Conservation (phyloP, 2,113 vertebrate species). For the Pangasianodon gigas region DNA sequence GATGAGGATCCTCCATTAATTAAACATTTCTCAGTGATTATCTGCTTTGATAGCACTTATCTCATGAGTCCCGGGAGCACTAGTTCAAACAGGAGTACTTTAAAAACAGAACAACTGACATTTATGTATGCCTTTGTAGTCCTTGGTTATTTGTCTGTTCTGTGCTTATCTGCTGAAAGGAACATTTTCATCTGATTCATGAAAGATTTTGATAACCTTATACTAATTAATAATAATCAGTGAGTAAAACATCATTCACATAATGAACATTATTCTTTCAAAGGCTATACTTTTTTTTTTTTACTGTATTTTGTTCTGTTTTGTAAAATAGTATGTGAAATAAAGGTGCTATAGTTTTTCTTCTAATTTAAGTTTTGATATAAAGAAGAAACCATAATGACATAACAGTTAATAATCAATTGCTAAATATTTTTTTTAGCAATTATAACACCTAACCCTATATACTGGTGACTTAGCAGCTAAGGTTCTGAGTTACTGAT, state of each 20-base stretch:
- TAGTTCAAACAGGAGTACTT: neutral
- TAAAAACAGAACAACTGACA: neutral
- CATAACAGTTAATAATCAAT: neutral
- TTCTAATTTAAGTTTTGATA: neutral
- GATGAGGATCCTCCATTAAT: constrained; percentile 43
- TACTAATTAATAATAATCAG: neutral
- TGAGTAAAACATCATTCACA: neutral
- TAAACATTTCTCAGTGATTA: constrained; percentile 46
- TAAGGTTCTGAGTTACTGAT: neutral
- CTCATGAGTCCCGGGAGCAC: constrained; percentile 24
- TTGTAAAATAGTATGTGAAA: too few relatives aligned
- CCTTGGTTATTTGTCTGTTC: neutral
- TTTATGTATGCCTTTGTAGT: neutral
- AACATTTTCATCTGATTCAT: neutral
- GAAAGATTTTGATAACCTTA: neutral
- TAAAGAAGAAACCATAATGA: too few relatives aligned
- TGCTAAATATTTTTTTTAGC: neutral
- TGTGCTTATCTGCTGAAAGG: neutral
- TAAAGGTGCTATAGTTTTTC: neutral
- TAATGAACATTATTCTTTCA: neutral
- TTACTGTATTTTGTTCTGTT: neutral
- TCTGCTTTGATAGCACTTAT: constrained; percentile 43
- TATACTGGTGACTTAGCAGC: neutral
- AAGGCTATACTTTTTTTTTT: neutral
- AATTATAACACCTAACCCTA: neutral